Evolutionary conservation across 2,113 vertebrate species (phyloP), one percentile per base, ranked within the genome.

Genomic region (Corydoras maculifer): DNA sequence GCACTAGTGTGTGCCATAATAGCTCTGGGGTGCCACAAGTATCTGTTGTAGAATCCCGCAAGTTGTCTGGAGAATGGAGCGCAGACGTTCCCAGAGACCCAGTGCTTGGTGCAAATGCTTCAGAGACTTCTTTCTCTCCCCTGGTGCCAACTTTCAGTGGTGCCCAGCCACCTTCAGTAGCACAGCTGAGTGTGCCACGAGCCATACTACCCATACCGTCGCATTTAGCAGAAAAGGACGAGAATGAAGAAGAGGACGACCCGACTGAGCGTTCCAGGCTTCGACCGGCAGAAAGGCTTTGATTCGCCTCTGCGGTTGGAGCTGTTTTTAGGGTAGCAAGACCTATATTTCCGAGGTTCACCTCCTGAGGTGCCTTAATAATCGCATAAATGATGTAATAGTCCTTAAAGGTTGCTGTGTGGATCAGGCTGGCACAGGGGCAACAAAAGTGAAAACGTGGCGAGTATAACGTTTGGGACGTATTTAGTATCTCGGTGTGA

Each of bases 201-300:
- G 15, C 78, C 85, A 66, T 78, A 73, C 67, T 82, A 62, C 69
- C 75, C 53, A 72, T 73, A 64, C 73, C 73, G 63, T 77, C 66
- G 68, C 73, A 57, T 66, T 63, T 25, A 15, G 65, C 75, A 0
- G 90, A 89, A 58, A 81, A 83, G 64, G 75, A 86, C 31, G 86
- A 87, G 75, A 83, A 79, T 60, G 89, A 86, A 29, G 88, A 91
- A 3, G 69, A 30, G 0, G 90, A 81, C 32, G 15, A 93, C 68
- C 82, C 85, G 51, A 74, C 86, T 0, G 93, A 98, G 88, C 87
- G 92, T 69, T 93, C 92, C n/a, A 91, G 88, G 87, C 91, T 98
- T 86, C 93, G 91, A 68, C 77, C 84, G 50, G 92, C 90, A 70
- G 88, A 92, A 87, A 92, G 92, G 70, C 88, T 93, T 83, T 94